Base-by-base conservation (phyloP, 1,140 invertebrate genomes). In the Eulimnadia texana region DNA sequence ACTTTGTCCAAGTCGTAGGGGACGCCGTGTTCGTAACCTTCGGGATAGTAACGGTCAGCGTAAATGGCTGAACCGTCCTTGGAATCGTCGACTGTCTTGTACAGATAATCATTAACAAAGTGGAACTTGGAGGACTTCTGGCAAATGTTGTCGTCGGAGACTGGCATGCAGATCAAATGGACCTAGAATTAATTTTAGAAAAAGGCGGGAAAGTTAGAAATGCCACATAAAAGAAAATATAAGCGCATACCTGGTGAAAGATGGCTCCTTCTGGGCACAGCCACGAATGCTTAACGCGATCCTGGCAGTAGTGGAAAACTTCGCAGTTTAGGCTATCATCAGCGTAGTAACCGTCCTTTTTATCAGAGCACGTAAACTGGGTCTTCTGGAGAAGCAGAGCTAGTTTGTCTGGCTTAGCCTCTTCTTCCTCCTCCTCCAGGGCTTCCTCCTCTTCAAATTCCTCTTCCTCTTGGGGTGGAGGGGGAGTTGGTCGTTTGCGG, bases 271-370 rank as follows among this genome's bases (percentile, higher is more conserved):
- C 87, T 0, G 90, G 90, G 68, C 91, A 94, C 66, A 93, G 86
- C 90, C 90, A 94, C 0, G 89, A 93, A 70, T 93, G 90, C 67
- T 84, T 87, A 13, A 86, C 86, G 64, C 84, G 88, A 62, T 90
- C 89, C 68, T 92, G 88, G 70, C 91, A 93, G 72, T 93, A 94
- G 71, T 94, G 91, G 81, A 94, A 94, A 0, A 93, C 88, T 72
- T 93, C 88, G 69, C 90, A 94, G 67, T 84, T 82, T 23, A 94
- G 79, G 55, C 85, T 85, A 66, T 91, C 86, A 69, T 93, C 90
- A 22, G 90, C 90, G 70, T 93, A 93, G 74, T 93, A 94, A 19
- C 90, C 90, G 20, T 88, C 88, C 67, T 88, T 85, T 66, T 84
- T 86, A 64, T 79, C 79, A 29, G 77, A 76, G 70, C 90, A 93